Conservation (phyloP, 2,113 vertebrate species). For the Oryzias woworae region DNA sequence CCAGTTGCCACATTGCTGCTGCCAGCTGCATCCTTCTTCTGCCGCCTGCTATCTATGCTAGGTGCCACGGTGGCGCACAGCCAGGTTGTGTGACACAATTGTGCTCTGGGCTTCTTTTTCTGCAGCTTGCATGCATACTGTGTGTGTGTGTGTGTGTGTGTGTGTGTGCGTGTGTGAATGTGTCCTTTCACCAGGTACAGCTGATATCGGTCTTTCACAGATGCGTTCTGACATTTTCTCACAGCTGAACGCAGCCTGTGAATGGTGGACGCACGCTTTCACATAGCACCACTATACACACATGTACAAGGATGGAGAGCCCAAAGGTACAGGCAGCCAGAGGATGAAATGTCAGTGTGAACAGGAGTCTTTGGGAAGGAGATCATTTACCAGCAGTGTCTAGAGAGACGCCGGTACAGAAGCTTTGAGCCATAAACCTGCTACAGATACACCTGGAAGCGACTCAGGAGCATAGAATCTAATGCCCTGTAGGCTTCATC, state of each 20-base stretch:
- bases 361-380: slow-evolving; percentile 55
- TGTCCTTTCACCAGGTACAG: slow-evolving; percentile 53
- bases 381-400: slow-evolving; percentile 66
- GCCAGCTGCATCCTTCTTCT: slow-evolving; percentile 18
- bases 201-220: slow-evolving; percentile 75
- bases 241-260: slow-evolving; percentile 40
- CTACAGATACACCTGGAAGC: slow-evolving; percentile 27
- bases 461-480: slow-evolving; percentile 11
- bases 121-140: background rate
- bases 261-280: slow-evolving; percentile 31
- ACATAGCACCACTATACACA: slow-evolving; percentile 12
- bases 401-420: slow-evolving; percentile 46
- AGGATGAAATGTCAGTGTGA: slow-evolving; percentile 71
- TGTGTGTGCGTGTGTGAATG: slow-evolving; percentile 35
- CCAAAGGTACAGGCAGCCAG: slow-evolving; percentile 63
- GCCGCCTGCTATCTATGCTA: slow-evolving; percentile 23
- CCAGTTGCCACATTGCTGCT: slow-evolving; percentile 18
- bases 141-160: slow-evolving; percentile 7
- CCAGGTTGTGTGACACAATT: slow-evolving; percentile 33
- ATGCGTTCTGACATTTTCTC: slow-evolving; percentile 77
- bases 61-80: slow-evolving; percentile 42
- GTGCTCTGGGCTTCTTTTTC: slow-evolving; percentile 38
- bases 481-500: background rate
- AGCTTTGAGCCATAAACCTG: slow-evolving; percentile 24
- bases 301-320: slow-evolving; percentile 38